These are phyloP conservation scores for Plebejus anna DNA, from an alignment of 2,888 invertebrate species.

Conservation along the genomic window DNA sequence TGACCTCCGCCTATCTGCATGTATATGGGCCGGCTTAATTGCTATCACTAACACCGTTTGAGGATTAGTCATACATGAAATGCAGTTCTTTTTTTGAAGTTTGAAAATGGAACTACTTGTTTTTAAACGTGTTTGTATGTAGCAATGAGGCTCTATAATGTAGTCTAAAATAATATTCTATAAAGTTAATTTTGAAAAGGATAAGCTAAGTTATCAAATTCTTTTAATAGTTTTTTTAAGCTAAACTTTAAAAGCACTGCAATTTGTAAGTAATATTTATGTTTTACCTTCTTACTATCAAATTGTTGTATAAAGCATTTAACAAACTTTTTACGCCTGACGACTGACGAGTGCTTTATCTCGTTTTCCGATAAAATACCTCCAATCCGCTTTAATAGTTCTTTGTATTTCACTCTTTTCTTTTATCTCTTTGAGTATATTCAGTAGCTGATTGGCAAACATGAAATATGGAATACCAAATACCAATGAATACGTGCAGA, in stretches of 20 bases:
- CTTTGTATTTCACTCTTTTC: background rate
- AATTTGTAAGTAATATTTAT: too few relatives aligned
- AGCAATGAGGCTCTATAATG: too few relatives aligned
- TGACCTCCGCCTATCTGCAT: constrained; percentile 40
- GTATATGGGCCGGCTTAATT: constrained; percentile 30
- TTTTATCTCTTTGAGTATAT: constrained; percentile 10
- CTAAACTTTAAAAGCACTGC: too few relatives aligned
- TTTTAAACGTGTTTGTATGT: too few relatives aligned
- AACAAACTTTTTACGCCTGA: background rate
- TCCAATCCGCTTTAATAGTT: background rate
- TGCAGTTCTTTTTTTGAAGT: background rate
- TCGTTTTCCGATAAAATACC: background rate
- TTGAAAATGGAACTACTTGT: too few relatives aligned
- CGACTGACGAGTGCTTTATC: background rate
- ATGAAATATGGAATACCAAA: constrained; percentile 14
- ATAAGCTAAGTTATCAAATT: too few relatives aligned
- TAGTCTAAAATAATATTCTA: too few relatives aligned
- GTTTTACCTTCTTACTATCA: too few relatives aligned
- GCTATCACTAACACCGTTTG: constrained; percentile 12
- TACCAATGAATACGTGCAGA: background rate
- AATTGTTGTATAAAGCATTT: background rate
- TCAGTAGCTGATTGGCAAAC: constrained; percentile 17
- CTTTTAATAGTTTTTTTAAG: too few relatives aligned
- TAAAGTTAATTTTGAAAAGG: too few relatives aligned
- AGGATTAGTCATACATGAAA: constrained; percentile 7